Evolutionary conservation across 2,888 invertebrate genomes (phyloP).

Genomic region (Patella pellucida): DNA sequence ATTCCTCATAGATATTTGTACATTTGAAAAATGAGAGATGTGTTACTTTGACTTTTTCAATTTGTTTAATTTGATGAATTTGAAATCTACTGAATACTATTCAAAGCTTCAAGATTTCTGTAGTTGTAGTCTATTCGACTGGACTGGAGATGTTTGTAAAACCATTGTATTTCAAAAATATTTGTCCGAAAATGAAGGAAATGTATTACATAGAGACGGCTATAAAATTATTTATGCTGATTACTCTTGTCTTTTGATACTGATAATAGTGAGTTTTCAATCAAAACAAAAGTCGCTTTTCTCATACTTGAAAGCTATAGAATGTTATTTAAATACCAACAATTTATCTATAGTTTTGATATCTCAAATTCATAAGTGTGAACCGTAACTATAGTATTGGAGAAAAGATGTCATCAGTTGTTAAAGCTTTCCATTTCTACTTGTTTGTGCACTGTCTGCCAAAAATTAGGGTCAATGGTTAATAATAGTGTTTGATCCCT

Average conservation of each 20-base stretch:
- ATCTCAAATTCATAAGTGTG: neutral
- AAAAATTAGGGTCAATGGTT: slow-evolving; percentile 3
- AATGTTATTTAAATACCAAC: slow-evolving; percentile 2
- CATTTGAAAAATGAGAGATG: too few relatives aligned
- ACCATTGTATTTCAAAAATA: slow-evolving; percentile 13
- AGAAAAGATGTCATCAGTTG: too few relatives aligned
- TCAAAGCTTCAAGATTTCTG: too few relatives aligned
- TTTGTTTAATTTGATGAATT: too few relatives aligned
- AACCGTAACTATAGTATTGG: neutral
- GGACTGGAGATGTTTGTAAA: neutral
- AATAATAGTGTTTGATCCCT: neutral
- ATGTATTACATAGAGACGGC: neutral
- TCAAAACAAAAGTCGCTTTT: slow-evolving; percentile 15
- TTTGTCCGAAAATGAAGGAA: slow-evolving; percentile 15
- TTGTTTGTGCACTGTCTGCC: neutral
- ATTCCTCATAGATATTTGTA: too few relatives aligned
- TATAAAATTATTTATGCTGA: neutral
- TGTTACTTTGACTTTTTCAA: too few relatives aligned
- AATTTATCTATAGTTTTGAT: neutral
- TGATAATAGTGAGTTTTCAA: slow-evolving; percentile 8
- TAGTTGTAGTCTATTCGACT: too few relatives aligned
- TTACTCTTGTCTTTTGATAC: neutral
- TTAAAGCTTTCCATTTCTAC: too few relatives aligned
- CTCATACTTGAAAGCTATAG: slow-evolving; percentile 11
- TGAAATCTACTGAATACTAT: too few relatives aligned